Evolutionary conservation across 2,888 invertebrate genomes (phyloP).

Genomic region (Invenusta paracnida): DNA sequence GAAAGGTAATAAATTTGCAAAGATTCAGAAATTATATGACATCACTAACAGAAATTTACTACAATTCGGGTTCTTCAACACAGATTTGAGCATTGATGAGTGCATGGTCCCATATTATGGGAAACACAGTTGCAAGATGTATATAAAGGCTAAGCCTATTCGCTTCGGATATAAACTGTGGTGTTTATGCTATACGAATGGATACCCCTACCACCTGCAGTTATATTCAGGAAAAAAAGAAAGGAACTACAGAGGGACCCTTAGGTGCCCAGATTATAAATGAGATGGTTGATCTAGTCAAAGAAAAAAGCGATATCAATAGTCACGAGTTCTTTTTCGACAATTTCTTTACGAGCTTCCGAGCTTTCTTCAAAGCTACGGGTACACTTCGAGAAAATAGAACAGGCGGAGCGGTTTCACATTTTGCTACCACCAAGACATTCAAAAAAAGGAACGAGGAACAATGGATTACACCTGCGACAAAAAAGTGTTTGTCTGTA

Average conservation of each 20-base stretch:
- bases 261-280: slow-evolving; percentile 24
- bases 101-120: slow-evolving; percentile 33
- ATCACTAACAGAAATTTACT: background rate
- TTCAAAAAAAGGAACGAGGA: slow-evolving; percentile 27
- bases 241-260: background rate
- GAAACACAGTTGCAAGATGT: slow-evolving; percentile 31
- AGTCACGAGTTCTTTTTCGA: slow-evolving; percentile 17
- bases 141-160: slow-evolving; percentile 26
- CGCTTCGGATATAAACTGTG: slow-evolving; percentile 32
- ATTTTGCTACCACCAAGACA: background rate
- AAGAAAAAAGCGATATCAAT: background rate
- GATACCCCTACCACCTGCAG: background rate
- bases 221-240: slow-evolving; percentile 24
- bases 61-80: background rate
- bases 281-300: slow-evolving; percentile 9
- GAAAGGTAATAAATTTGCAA: slow-evolving; percentile 33
- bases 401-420: background rate
- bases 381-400: slow-evolving; percentile 33
- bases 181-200: background rate
- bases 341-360: slow-evolving; percentile 26
- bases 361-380: background rate
- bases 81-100: background rate
- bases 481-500: background rate
- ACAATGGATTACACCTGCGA: slow-evolving; percentile 3
- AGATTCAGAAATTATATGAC: slow-evolving; percentile 7